These are phyloP conservation scores for Cairina moschata DNA, from an alignment of 2,113 vertebrate species.

Conservation along the genomic window DNA sequence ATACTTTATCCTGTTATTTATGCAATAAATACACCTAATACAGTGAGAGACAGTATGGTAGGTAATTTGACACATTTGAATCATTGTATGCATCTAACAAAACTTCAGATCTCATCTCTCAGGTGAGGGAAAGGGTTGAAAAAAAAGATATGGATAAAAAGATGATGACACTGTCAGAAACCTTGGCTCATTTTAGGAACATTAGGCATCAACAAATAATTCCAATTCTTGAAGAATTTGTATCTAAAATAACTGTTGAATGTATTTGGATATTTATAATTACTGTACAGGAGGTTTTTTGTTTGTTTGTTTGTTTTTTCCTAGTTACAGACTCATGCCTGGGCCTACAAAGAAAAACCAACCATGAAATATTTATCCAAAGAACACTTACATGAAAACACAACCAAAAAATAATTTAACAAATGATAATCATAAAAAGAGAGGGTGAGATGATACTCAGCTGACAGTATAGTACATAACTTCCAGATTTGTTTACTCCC, in stretches of 20 bases:
- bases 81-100: background rate
- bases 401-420: background rate
- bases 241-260: background rate
- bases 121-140: background rate
- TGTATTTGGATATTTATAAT: slow-evolving; percentile 16
- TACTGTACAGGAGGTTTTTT: background rate
- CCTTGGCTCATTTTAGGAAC: background rate
- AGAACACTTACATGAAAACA: background rate
- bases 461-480: background rate
- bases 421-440: background rate
- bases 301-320: background rate
- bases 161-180: background rate
- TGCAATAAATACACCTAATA: background rate
- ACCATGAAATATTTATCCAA: background rate
- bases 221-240: background rate
- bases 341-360: background rate
- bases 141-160: background rate
- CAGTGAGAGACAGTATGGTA: background rate
- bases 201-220: background rate
- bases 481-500: background rate
- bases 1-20: background rate
- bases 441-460: background rate
- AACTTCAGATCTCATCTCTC: background rate
- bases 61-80: background rate
- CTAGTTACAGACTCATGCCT: background rate